phyloP scores from a whole-genome alignment of 2,797 vertebrate species.

The Cryptoblepharus egeriae region DNA sequence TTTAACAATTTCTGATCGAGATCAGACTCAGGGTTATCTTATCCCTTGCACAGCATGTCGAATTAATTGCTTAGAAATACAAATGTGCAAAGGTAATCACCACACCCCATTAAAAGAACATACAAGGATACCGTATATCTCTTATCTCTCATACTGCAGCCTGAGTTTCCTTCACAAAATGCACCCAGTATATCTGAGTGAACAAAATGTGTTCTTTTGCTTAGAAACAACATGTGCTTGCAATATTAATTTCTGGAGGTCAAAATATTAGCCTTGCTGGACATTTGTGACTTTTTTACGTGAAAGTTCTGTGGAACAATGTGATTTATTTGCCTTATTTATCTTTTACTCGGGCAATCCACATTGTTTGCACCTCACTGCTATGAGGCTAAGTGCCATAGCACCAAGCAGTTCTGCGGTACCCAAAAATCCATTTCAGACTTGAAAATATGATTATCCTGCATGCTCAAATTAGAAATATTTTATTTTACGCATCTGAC shows the following conservation, averaged over 20 bases:
- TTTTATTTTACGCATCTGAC: background rate
- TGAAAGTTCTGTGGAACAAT: slow-evolving; percentile 28
- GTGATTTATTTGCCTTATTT: slow-evolving; percentile 34
- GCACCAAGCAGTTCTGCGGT: background rate
- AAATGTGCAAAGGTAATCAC: background rate
- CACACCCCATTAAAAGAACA: slow-evolving; percentile 2
- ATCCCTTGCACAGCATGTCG: background rate
- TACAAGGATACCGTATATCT: background rate
- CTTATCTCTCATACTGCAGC: background rate
- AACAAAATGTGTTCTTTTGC: background rate
- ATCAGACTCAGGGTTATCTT: background rate
- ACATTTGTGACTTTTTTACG: background rate
- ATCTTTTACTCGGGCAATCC: background rate
- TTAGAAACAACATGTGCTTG: background rate
- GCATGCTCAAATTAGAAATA: background rate
- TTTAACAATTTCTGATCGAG: slow-evolving; percentile 2
- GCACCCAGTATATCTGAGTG: background rate
- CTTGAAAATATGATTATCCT: background rate
- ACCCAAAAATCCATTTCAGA: background rate
- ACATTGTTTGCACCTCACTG: background rate
- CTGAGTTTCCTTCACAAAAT: rapidly evolving
- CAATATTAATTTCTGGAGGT: slow-evolving; percentile 6
- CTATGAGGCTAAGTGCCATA: background rate
- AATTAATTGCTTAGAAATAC: background rate
- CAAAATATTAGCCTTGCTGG: slow-evolving; percentile 20